Percentiles rank a stretch among this genome's conserved stretches.
These are phyloP conservation scores for Brachionus paranguensis DNA, from an alignment of 1,140 invertebrate species.

Conservation along the genomic window DNA sequence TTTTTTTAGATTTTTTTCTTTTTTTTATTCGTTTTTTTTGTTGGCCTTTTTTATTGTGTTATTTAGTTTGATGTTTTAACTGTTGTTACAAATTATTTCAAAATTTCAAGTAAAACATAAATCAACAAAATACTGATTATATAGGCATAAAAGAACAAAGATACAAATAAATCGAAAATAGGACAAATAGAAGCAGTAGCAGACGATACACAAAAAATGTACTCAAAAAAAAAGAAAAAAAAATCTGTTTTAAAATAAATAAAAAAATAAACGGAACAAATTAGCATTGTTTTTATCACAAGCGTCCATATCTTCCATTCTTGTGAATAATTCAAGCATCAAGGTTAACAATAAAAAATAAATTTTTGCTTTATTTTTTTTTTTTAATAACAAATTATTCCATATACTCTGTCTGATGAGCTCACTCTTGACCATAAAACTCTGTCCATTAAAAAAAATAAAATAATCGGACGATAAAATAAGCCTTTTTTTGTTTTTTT, in stretches of 20 bases:
- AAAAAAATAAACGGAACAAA: background rate
- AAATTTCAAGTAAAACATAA: constrained; percentile 32
- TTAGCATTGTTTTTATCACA: background rate
- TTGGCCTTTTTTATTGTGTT: background rate
- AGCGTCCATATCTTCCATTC: background rate
- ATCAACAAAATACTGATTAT: background rate
- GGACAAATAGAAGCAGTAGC: background rate
- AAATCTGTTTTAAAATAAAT: background rate
- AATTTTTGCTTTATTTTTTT: background rate
- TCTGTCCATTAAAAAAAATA: background rate
- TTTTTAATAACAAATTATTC: constrained; percentile 1
- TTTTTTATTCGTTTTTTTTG: constrained; percentile 15
- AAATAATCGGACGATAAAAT: background rate
- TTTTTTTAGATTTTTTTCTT: constrained; percentile 35
- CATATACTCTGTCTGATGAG: background rate
- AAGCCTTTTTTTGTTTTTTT: constrained; percentile 16
- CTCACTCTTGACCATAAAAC: background rate
- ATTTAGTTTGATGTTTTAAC: background rate
- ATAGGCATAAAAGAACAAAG: background rate
- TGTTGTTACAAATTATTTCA: constrained; percentile 29
- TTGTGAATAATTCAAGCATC: background rate
- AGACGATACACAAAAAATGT: background rate
- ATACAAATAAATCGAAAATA: background rate
- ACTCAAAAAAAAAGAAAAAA: background rate
- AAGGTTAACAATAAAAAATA: background rate